Conservation (phyloP, 2,797 vertebrate species). For the Furcifer pardalis region DNA sequence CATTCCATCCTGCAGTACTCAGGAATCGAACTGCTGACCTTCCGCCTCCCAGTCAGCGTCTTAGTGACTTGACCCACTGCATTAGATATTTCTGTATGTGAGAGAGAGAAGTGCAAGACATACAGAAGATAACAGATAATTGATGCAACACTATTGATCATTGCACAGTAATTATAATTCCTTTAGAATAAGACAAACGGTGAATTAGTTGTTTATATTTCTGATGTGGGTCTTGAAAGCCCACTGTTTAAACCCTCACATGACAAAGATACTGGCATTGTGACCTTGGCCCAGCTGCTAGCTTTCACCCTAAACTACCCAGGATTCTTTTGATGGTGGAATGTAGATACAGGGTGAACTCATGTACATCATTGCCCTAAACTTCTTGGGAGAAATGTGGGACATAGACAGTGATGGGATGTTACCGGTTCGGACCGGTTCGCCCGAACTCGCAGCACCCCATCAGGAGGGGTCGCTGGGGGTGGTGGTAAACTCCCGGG, state of each 20-base stretch:
- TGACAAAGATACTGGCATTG: not conserved
- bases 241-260: not conserved
- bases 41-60: too few species aligned
- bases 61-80: too few species aligned
- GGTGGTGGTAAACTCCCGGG: too few species aligned
- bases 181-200: conserved; percentile 12
- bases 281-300: too few species aligned
- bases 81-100: not conserved
- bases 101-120: not conserved
- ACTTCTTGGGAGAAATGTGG: not conserved
- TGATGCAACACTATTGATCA: not conserved
- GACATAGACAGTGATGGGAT: too few species aligned
- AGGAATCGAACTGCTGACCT: too few species aligned
- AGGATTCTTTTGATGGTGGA: not conserved
- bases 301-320: not conserved
- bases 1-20: too few species aligned
- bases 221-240: too few species aligned
- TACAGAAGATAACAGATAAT: not conserved
- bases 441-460: too few species aligned
- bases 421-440: too few species aligned
- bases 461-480: too few species aligned
- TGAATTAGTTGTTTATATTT: not conserved
- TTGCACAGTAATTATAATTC: not conserved
- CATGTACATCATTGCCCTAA: too few species aligned
- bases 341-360: not conserved